Evolutionary conservation across 37 sponge, comb jelly and placozoan genomes (phyloP), one percentile per base, ranked within the genome.

Genomic region (Mnemiopsis leidyi): DNA sequence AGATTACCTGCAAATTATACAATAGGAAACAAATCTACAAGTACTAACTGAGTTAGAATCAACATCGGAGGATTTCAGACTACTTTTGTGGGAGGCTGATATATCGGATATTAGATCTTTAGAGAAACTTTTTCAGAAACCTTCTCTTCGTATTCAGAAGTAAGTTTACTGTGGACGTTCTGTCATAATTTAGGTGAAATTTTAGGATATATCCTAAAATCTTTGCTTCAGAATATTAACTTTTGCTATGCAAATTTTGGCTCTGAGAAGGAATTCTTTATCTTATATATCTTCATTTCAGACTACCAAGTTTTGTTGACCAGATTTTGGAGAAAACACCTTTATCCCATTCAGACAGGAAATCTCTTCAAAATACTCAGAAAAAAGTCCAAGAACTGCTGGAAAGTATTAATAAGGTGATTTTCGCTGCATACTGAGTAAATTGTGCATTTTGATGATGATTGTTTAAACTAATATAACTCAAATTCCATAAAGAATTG

Each of bases 21-120:
- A n/a, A n/a, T 48, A 71, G 90, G 90, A 85, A 33, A 85, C 90
- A 0, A 85, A 40, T 33, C 40, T 85, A 3, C 90, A 85, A 33
- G 39, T 85, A 13, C 90, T 85, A 61, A 23, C 23, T n/a, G 35
- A 38, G 25, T 21, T 85, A 39, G 61, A 85, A 20, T 23, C 40
- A 5, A 36, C 90, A 2, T 85, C 90, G 3, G 90, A 85, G 2
- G 90, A 85, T 1, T 85, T 85, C 26, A 38, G 90, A 25, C 30
- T 39, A 13, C 48, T 85, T 1, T 61, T 85, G 38, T n/a, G 90
- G 61, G 40, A 38, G 26, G 39, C 90, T 40, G 90, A 85, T 85
- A 85, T 85, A 28, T 2, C 40, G 25, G 61, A 85, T 39, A n/a
- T 85, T 7, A 5, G 18, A 9, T 33, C 32, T 13, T 23, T 85